Base-by-base conservation (phyloP, 2,797 vertebrate species). In the Babyrousa celebensis region DNA sequence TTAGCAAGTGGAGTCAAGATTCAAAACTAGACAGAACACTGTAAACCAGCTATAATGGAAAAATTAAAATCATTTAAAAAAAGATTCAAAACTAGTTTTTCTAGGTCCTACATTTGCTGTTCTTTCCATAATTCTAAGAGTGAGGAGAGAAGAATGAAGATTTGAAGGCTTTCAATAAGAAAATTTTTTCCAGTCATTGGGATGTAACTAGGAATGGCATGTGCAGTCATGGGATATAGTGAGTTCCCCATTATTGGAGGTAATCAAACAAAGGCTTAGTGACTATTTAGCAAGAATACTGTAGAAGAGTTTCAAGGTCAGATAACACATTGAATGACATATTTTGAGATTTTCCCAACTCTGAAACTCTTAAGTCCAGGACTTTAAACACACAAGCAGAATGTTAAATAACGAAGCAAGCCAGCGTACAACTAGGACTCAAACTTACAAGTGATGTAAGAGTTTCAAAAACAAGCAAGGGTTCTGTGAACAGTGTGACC, bases 321-420 rank as follows among this genome's bases (percentile, higher is more conserved):
- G 23, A 48, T 36, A 68, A 62, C 5, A 48, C 36, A 63, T 48
- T 56, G 21, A 15, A 74, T 78, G 65, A 68, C 52, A 62, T 16
- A 68, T 85, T 18, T 89, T 67, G 60, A 89, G 32, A 79, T 23
- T 85, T 60, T 56, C 80, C 67, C 11, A 92, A 80, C 40, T 95
- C 60, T 14, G 27, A 62, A 85, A 95, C 12, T 6, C 52, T 92
- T 92, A 17, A 62, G 32, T 80, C 25, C 70, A 17, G 63, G 3
- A 71, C 23, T 92, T 83, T 85, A 89, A 84, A 68, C 14, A 85
- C 7, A 89, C 54, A 68, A 82, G 58, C 8, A 68, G 58, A 27
- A 88, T 25, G 23, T 62, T 94, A 89, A 94, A 63, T 18, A 43
- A 82, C 62, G 89, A 77, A 71, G 36, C 67, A 54, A 85, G 54